phyloP scores from a whole-genome alignment of 2,113 vertebrate genomes.

The Neolamprologus kungweensis region DNA sequence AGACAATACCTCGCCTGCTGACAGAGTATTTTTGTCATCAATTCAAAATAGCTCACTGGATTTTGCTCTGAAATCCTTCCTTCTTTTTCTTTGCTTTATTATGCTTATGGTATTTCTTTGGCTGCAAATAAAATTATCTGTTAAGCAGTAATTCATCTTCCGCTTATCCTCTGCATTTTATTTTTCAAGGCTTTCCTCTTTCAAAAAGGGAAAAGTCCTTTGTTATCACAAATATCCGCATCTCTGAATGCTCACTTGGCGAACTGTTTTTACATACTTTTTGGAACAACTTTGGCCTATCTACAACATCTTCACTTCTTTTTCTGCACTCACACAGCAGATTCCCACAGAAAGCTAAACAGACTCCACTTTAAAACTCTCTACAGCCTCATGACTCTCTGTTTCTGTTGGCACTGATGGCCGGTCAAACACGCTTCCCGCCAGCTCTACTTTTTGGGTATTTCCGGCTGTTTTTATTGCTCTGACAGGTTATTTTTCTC shows the following conservation, averaged over 20 bases:
- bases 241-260: not conserved
- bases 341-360: not conserved
- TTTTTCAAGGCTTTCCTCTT: not conserved
- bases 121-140: not conserved
- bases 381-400: not conserved
- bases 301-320: not conserved
- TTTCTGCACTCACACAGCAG: not conserved
- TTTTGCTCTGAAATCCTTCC: not conserved
- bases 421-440: not conserved
- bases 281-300: not conserved
- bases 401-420: not conserved
- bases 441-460: not conserved
- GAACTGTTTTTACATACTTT: not conserved
- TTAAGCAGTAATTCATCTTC: not conserved
- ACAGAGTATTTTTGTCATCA: not conserved
- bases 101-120: not conserved
- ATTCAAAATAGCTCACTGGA: not conserved
- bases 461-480: not conserved
- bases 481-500: not conserved
- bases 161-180: not conserved
- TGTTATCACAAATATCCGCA: not conserved
- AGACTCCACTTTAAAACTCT: not conserved
- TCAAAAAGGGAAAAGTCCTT: not conserved
- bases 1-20: not conserved
- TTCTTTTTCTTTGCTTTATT: not conserved